A percentile compares a stretch with the other conserved stretches of the same genome.
Evolutionary conservation across 2,888 invertebrate species (phyloP).

Genomic region (Zootermopsis nevadensis): DNA sequence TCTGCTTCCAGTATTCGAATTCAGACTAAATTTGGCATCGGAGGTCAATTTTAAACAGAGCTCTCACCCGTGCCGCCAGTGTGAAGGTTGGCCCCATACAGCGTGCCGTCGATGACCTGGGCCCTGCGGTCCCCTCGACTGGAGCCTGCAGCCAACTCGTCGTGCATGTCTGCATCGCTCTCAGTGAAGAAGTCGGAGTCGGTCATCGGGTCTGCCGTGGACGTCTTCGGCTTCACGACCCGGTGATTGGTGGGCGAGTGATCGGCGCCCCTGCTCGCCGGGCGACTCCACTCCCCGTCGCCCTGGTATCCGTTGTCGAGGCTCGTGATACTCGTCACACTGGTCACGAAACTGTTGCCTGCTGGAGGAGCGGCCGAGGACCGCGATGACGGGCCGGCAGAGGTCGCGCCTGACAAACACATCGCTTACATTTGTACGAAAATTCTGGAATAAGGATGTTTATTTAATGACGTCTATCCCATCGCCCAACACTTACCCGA

Average conservation of each 20-base stretch:
- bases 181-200: conserved; percentile 93
- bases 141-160: conserved; percentile 63
- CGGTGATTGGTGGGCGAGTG: conserved; percentile 71
- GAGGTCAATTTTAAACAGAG: background rate
- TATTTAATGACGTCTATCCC: no score
- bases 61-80: conserved; percentile 7
- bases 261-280: conserved; percentile 84
- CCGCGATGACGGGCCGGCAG: conserved; percentile 47
- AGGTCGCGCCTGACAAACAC: conserved; percentile 29
- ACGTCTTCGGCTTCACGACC: conserved; percentile 53
- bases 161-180: conserved; percentile 88
- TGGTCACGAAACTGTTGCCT: conserved; percentile 83
- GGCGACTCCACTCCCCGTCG: conserved; percentile 89
- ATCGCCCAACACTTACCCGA: background rate
- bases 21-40: background rate
- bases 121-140: conserved; percentile 74
- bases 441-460: no score
- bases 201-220: conserved; percentile 79
- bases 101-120: conserved; percentile 88
- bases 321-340: conserved; percentile 91
- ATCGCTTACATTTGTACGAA: no score
- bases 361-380: conserved; percentile 59
- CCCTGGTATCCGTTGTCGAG: conserved; percentile 95
- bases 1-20: no score
- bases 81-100: conserved; percentile 71